Conservation (phyloP, 2,797 vertebrate species). For the Lagorchestes hirsutus region DNA sequence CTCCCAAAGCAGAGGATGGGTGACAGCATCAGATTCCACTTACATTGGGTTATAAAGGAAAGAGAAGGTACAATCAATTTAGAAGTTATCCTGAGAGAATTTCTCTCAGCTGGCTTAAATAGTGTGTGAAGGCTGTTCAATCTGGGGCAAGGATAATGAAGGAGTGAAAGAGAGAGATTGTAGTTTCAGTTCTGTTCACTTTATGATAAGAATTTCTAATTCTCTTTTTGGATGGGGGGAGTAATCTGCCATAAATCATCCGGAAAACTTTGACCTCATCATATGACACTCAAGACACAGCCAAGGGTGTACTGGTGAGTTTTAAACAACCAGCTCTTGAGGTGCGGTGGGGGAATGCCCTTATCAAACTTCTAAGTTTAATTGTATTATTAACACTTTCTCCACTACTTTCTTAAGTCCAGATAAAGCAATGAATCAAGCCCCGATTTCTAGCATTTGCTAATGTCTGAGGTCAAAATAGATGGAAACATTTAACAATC, state of each 20-base stretch:
- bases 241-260: constrained; percentile 78
- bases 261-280: constrained; percentile 80
- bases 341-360: not conserved
- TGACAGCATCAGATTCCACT: constrained; percentile 75
- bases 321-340: not conserved
- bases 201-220: constrained; percentile 81
- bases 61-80: constrained; percentile 73
- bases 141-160: constrained; percentile 75
- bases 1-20: constrained; percentile 77
- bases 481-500: not conserved
- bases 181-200: constrained; percentile 81
- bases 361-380: not conserved
- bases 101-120: constrained; percentile 47
- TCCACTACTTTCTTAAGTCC: not conserved
- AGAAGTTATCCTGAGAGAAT: constrained; percentile 75
- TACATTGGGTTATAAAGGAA: constrained; percentile 65
- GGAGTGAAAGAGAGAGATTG: constrained; percentile 71
- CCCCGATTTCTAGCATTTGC: not conserved
- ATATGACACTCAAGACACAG: constrained; percentile 74
- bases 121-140: constrained; percentile 63
- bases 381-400: not conserved
- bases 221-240: constrained; percentile 57
- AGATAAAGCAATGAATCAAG: not conserved
- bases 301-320: not conserved
- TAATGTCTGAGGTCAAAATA: not conserved